Conservation (phyloP, 2,888 invertebrate species). For the Ectemnius cavifrons region DNA sequence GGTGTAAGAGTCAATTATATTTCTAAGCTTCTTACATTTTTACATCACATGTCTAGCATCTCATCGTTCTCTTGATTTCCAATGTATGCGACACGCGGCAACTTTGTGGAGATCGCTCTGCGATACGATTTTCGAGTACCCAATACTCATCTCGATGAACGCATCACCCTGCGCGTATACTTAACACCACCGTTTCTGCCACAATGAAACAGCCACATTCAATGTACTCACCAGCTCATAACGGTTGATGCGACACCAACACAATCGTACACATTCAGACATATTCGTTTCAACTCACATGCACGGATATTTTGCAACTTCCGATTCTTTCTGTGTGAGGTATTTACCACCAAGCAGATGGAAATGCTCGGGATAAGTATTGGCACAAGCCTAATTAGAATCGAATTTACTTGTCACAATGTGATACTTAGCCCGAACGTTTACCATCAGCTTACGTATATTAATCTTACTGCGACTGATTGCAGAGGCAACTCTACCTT, state of each 20-base stretch:
- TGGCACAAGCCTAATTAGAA: background rate
- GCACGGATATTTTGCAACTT: conserved; percentile 49
- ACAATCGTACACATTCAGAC: conserved; percentile 37
- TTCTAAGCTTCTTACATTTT: conserved; percentile 74
- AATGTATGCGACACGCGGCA: conserved; percentile 26
- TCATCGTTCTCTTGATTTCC: conserved; percentile 30
- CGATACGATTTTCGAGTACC: conserved; percentile 11
- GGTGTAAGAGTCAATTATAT: conserved; percentile 78
- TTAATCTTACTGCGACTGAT: conserved; percentile 23
- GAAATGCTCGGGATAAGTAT: conserved; percentile 37
- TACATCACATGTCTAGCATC: conserved; percentile 57
- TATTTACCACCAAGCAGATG: conserved; percentile 19
- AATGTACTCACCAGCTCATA: conserved; percentile 16
- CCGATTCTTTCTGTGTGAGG: conserved; percentile 18
- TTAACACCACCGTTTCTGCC: conserved; percentile 49
- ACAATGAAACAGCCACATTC: conserved; percentile 29
- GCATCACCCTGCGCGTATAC: conserved; percentile 42
- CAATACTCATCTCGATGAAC: conserved; percentile 28
- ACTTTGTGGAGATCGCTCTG: conserved; percentile 9
- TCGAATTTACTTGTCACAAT: background rate
- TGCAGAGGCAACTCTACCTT: conserved; percentile 28
- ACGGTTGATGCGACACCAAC: conserved; percentile 30
- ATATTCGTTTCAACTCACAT: conserved; percentile 43
- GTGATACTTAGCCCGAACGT: conserved; percentile 30
- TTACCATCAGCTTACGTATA: conserved; percentile 7